phyloP scores from a whole-genome alignment of 2,113 vertebrate species.

The Athene noctua region DNA sequence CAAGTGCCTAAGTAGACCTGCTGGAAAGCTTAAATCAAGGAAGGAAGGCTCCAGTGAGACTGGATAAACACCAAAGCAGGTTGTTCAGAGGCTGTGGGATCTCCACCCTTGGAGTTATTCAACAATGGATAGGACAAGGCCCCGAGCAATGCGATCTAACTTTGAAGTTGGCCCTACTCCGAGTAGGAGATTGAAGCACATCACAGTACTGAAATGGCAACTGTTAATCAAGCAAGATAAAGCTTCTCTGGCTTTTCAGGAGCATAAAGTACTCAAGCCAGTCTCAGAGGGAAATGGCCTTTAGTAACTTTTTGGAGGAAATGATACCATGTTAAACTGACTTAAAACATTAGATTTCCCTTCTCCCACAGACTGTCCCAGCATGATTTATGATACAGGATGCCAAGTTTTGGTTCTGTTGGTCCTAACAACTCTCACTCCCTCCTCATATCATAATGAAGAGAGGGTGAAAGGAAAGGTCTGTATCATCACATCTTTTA shows the following conservation, averaged over 20 bases:
- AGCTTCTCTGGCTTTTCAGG: neutral
- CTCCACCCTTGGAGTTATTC: neutral
- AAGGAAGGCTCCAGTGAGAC: neutral
- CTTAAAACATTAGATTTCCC: neutral
- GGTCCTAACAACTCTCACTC: neutral
- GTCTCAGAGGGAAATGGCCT: neutral
- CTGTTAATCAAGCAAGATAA: neutral
- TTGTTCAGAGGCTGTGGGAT: neutral
- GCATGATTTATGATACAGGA: rapidly evolving
- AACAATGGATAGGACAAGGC: neutral
- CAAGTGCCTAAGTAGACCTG: neutral
- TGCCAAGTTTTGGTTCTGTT: neutral
- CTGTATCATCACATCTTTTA: neutral
- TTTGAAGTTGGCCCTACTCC: neutral
- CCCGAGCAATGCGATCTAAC: neutral
- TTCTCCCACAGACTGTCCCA: neutral
- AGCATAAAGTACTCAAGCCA: neutral
- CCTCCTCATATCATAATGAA: neutral
- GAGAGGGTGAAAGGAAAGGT: neutral
- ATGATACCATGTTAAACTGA: neutral
- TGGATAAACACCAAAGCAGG: neutral
- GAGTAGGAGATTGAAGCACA: neutral
- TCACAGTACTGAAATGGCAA: neutral
- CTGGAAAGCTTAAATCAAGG: neutral
- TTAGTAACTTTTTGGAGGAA: neutral